Conservation (phyloP, 2,888 invertebrate genomes). For the Oscheius sp. region DNA sequence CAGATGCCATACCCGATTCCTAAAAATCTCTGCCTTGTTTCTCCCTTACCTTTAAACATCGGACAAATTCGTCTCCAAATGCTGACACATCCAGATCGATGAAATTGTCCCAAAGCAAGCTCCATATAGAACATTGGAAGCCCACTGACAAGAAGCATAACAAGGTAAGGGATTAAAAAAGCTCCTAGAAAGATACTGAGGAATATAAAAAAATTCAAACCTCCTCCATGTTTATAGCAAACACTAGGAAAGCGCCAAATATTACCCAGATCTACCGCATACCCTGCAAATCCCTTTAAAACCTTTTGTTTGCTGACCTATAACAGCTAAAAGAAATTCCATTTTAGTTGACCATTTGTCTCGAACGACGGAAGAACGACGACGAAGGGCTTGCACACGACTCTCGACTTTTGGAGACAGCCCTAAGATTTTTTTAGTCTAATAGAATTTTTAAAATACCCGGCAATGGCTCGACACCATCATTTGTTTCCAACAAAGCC, state of each 20-base stretch:
- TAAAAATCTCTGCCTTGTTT: conserved; percentile 24
- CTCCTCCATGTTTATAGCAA: conserved; percentile 68
- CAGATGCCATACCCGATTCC: conserved; percentile 96
- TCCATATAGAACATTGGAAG: conserved; percentile 94
- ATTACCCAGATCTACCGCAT: conserved; percentile 66
- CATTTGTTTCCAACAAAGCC: conserved; percentile 32
- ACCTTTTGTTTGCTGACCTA: conserved; percentile 51
- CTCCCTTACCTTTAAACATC: conserved; percentile 81
- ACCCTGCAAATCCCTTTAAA: background rate
- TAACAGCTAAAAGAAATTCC: conserved; percentile 67
- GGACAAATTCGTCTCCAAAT: conserved; percentile 93
- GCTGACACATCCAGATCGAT: conserved; percentile 88
- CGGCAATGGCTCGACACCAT: conserved; percentile 42
- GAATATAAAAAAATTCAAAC: no score
- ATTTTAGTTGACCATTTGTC: conserved; percentile 67
- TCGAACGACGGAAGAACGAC: conserved; percentile 50
- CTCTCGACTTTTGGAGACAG: conserved; percentile 41
- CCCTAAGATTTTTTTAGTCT: conserved; percentile 18
- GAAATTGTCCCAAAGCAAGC: conserved; percentile 90
- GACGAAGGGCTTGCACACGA: conserved; percentile 43
- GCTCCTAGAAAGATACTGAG: conserved; percentile 75
- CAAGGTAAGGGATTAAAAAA: conserved; percentile 86
- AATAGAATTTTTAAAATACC: background rate
- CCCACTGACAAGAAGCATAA: conserved; percentile 90
- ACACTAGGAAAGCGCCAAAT: conserved; percentile 66